Conservation (phyloP, 1,140 invertebrate species). For the Papilio polyxenes region DNA sequence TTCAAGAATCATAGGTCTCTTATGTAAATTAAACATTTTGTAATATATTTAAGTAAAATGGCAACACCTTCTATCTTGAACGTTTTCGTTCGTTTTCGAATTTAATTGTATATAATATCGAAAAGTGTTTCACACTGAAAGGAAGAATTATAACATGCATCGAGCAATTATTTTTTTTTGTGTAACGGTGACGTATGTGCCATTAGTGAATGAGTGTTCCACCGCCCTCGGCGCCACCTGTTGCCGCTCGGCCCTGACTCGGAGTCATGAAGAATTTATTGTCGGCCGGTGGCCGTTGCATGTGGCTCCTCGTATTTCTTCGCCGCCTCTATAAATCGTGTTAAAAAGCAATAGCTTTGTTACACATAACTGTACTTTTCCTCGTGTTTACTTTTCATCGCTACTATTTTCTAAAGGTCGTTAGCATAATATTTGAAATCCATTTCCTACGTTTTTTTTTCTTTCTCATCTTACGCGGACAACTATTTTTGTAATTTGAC, state of each 20-base stretch:
- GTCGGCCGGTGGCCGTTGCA: conserved; percentile 31
- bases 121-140: too few relatives aligned
- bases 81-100: neutral
- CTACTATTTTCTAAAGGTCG: conserved; percentile 10
- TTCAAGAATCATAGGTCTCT: neutral
- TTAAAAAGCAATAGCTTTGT: conserved; percentile 30
- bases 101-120: neutral
- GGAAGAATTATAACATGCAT: neutral
- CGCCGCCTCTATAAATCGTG: conserved; percentile 25
- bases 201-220: conserved; percentile 34
- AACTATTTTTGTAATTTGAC: conserved; percentile 36
- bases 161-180: conserved; percentile 7
- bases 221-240: conserved; percentile 36
- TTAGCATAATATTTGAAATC: conserved; percentile 11
- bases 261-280: conserved; percentile 31
- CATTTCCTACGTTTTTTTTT: conserved; percentile 22
- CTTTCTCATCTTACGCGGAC: conserved; percentile 6
- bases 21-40: neutral
- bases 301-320: conserved; percentile 25
- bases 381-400: conserved; percentile 17
- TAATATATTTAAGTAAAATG: neutral
- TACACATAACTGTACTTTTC: conserved; percentile 26
- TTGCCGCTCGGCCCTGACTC: conserved; percentile 33
- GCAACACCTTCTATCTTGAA: neutral
- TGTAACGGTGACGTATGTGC: conserved; percentile 30